Evolutionary conservation across 2,888 invertebrate genomes (phyloP), one percentile per base, ranked within the genome.

Genomic region (Phyllotreta cruciferae): DNA sequence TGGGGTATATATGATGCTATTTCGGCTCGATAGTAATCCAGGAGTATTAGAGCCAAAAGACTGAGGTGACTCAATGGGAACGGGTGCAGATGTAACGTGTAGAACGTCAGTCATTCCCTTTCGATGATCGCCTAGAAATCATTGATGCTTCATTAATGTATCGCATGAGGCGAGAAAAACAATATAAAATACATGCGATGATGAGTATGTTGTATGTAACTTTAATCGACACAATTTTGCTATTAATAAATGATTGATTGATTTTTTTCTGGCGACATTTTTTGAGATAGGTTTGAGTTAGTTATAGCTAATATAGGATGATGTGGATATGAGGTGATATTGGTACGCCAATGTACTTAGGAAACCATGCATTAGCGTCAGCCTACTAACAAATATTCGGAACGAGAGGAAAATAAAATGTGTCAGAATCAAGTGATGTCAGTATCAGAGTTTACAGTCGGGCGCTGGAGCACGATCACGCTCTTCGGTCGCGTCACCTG

Each of bases 51-150:
- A 60, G 62, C 39, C 38, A 42, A 56, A 39, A 58, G 57, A 57
- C 63, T 53, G 52, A 71, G 71, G 74, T 78, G 78, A 78, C 75
- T 78, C 78, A 78, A 70, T 78, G 78, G 71, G 77, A 78, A 78
- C 70, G 11, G n/a, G 39, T 60, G 36, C 71, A 72, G 73, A 71
- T 72, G 73, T 24, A 24, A 24, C 24, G 24, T 24, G 24, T 24
- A 24, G 24, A 24, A 24, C 24, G 24, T 24, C 24, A 24, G 24
- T 24, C 24, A 24, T 24, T 66, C 50, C 5, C 10, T 49, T 47
- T 50, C 44, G 55, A 50, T 24, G 24, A 24, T 24, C 24, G 24
- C 24, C 24, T 4, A 24, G 24, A 24, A 24, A 24, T 24, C 24
- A 24, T 24, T 24, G 24, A 24, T 24, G 24, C 24, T 24, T 24